Conservation (phyloP, 2,113 vertebrate genomes). For the Bolborhynchus lineola region DNA sequence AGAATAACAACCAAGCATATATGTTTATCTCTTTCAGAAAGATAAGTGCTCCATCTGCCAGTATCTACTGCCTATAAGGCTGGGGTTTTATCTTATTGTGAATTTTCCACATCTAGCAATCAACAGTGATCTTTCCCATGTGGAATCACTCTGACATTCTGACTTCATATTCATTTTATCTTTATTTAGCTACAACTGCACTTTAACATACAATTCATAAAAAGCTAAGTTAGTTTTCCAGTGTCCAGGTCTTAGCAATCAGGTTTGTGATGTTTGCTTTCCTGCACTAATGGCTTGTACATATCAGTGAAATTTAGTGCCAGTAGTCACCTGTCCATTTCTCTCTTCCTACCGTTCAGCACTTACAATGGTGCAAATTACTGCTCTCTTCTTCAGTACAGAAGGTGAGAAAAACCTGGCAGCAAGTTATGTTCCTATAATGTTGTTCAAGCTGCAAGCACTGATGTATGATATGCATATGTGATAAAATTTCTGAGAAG, state of each 20-base stretch:
- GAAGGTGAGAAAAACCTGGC: background rate
- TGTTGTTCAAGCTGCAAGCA: background rate
- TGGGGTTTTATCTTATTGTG: background rate
- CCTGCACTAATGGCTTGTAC: conserved; percentile 49
- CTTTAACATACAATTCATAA: conserved; percentile 45
- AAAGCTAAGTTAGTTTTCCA: conserved; percentile 57
- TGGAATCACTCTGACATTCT: conserved; percentile 41
- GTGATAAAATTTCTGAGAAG: conserved; percentile 34
- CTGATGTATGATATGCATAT: background rate
- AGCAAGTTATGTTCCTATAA: background rate
- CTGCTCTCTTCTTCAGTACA: background rate
- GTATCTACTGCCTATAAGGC: background rate
- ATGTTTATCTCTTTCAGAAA: conserved; percentile 61
- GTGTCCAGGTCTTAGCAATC: background rate
- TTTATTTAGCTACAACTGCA: conserved; percentile 11
- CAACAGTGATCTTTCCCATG: background rate
- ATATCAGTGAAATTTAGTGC: conserved; percentile 67
- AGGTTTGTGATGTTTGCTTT: conserved; percentile 51
- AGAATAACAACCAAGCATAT: conserved; percentile 30
- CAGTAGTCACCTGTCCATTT: conserved; percentile 54
- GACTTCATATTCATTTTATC: conserved; percentile 7
- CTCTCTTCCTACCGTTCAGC: background rate
- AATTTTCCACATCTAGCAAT: conserved; percentile 16
- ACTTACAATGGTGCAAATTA: conserved; percentile 29
- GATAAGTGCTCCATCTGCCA: conserved; percentile 56